phyloP scores from a whole-genome alignment of 2,888 invertebrate genomes.

The Pyrocoelia pectoralis region DNA sequence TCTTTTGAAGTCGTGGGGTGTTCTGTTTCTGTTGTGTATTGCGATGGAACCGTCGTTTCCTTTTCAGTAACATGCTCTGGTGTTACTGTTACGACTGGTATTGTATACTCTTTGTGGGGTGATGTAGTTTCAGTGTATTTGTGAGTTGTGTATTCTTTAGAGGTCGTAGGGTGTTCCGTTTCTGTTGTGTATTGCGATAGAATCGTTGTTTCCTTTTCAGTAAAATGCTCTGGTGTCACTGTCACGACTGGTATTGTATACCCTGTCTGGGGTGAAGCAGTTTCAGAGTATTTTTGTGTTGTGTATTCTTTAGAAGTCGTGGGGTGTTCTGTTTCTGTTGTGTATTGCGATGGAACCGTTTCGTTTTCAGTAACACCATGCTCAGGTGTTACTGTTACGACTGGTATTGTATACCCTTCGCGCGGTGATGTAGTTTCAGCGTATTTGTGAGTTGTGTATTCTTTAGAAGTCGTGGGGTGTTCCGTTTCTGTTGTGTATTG shows the following conservation, averaged over 20 bases:
- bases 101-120: too few species aligned
- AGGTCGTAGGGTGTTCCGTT: too few species aligned
- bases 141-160: too few species aligned
- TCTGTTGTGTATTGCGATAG: too few species aligned
- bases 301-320: not conserved
- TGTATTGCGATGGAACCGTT: not conserved
- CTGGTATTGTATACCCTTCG: not conserved
- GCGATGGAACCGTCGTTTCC: too few species aligned
- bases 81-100: too few species aligned
- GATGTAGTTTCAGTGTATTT: too few species aligned
- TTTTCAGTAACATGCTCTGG: too few species aligned
- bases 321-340: not conserved
- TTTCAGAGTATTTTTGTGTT: not conserved
- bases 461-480: not conserved
- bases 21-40: too few species aligned
- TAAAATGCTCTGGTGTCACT: too few species aligned
- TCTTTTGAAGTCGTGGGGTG: too few species aligned
- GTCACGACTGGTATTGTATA: constrained; percentile 4
- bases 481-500: not conserved
- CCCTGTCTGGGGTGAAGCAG: not conserved
- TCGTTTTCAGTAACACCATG: not conserved
- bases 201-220: too few species aligned
- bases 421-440: not conserved
- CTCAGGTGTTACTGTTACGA: not conserved
- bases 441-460: not conserved